Evolutionary conservation across 23 tunicate species (phyloP).

Genomic region (Aplidium turbinatum): DNA sequence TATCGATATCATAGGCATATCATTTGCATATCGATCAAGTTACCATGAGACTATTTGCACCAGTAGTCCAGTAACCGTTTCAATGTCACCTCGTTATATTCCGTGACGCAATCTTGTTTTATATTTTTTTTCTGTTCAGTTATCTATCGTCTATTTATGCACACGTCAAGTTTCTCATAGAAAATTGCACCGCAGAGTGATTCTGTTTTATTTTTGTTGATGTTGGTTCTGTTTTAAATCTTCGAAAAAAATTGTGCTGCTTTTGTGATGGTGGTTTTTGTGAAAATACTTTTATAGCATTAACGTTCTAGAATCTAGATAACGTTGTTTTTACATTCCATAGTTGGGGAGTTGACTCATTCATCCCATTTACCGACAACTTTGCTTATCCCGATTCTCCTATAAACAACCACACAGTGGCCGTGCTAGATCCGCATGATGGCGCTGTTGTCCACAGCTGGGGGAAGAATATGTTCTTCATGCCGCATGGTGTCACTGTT

Average conservation of each 20-base stretch:
- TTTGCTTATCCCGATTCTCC: slow-evolving; percentile 55
- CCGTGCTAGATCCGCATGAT: slow-evolving; percentile 10
- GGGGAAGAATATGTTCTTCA: slow-evolving; percentile 75
- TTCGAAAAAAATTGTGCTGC: neutral
- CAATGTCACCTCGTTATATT: too few species aligned
- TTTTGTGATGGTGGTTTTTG: neutral
- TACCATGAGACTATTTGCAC: too few species aligned
- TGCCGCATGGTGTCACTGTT: slow-evolving; percentile 92
- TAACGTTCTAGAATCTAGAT: neutral
- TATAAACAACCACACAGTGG: slow-evolving; percentile 47
- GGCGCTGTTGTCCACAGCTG: slow-evolving; percentile 51
- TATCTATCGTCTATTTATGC: too few species aligned
- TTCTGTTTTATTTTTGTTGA: neutral
- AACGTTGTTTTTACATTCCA: neutral
- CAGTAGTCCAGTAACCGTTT: too few species aligned
- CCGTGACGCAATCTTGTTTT: too few species aligned
- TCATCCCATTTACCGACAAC: slow-evolving; percentile 21
- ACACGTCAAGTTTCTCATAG: too few species aligned
- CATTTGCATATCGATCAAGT: too few species aligned
- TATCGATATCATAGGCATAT: too few species aligned
- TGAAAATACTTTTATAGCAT: neutral
- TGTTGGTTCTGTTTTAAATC: neutral
- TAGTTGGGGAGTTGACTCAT: slow-evolving; percentile 69
- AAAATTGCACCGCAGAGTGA: neutral
- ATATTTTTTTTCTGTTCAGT: too few species aligned